phyloP scores from a whole-genome alignment of 2,113 vertebrate species.

The Okapia johnstoni region DNA sequence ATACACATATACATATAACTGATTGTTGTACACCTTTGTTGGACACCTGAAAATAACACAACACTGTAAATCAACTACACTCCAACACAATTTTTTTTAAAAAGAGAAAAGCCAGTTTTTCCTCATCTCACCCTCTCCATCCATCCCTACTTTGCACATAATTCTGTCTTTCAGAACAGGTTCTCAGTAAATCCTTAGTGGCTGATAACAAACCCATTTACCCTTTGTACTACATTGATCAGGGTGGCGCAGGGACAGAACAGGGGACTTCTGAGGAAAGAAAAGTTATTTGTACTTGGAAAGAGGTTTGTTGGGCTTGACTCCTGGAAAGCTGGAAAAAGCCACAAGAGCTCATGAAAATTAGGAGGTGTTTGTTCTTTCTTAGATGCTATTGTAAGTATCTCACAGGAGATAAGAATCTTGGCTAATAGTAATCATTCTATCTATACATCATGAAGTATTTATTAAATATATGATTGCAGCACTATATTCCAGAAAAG shows the following conservation, averaged over 20 bases:
- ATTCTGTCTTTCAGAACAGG: background rate
- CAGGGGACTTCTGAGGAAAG: background rate
- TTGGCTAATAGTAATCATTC: background rate
- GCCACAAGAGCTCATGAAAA: background rate
- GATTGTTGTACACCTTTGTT: background rate
- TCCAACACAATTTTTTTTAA: background rate
- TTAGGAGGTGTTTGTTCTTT: background rate
- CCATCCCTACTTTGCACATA: background rate
- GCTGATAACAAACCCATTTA: background rate
- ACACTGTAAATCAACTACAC: background rate
- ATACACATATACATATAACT: background rate
- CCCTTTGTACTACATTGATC: background rate
- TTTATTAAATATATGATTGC: background rate
- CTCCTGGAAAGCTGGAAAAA: background rate
- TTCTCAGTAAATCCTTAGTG: background rate
- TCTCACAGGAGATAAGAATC: background rate
- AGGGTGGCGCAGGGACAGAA: background rate
- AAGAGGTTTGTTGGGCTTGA: background rate
- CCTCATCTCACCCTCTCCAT: background rate
- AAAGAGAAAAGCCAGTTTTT: background rate
- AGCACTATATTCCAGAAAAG: background rate
- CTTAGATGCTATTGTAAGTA: background rate
- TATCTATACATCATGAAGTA: background rate
- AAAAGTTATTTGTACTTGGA: background rate
- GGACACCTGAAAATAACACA: background rate